Base-by-base conservation (phyloP, 2,797 vertebrate species). In the Karalla daura region DNA sequence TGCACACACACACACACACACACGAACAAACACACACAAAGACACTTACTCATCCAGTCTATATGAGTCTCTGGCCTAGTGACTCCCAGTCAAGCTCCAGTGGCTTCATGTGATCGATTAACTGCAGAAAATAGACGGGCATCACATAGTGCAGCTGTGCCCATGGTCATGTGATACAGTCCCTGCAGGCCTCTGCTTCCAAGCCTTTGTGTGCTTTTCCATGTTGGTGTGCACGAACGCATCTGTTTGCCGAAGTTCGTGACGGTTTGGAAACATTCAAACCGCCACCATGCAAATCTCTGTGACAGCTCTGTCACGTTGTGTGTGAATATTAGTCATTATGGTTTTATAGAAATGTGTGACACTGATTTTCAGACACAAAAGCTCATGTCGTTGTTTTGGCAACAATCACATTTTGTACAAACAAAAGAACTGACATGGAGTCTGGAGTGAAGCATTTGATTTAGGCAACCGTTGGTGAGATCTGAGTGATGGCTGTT, bases 61-160 rank as follows among this genome's bases (percentile, higher is more conserved):
- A 63, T 74, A 81, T 81, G 76, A 66, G 46, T 78, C 67, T 83
- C 63, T 85, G 68, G 76, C 79, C 63, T 75, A 74, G 63, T 89
- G 80, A 86, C 62, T 88, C 56, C 66, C 18, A 76, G 76, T 88
- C 75, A 74, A 82, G 86, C 81, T 88, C 75, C 64, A 80, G 39
- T 85, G 76, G 72, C 67, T 86, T 75, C 72, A 76, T 83, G 81
- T 88, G 86, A 89, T 91, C 83, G 80, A 89, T 91, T 89, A 86
- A 89, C 79, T 85, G 76, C 74, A 80, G 81, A 86, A 89, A 89
- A 86, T 85, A 88, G 70, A 76, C 65, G 1, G 74, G 63, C 77
- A 70, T 86, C 84, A 78, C 83, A 70, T 58, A 63, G 81, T 74
- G 85, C 86, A 90, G 86, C 91, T 92, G 89, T 70, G 80, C 58